phyloP scores from a whole-genome alignment of 2,797 vertebrate genomes.

The Mus spretus region DNA sequence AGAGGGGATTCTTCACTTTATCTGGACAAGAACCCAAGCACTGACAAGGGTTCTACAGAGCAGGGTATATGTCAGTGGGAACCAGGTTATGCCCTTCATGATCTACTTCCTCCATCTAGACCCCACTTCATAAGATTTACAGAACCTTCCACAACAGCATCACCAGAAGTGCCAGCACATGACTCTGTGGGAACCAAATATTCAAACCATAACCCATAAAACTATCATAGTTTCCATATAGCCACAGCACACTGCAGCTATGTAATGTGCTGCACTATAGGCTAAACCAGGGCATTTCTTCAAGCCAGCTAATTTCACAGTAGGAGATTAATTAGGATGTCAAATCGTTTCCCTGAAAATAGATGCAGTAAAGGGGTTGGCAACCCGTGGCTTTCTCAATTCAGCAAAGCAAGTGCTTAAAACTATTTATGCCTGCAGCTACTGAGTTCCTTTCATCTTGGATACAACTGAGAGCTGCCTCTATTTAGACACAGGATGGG shows the following conservation, averaged over 20 bases:
- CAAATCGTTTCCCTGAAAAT: constrained; percentile 26
- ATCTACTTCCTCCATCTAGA: not conserved
- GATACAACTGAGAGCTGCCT: not conserved
- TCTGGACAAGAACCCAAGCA: not conserved
- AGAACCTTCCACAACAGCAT: not conserved
- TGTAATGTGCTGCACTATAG: fast-evolving
- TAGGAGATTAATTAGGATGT: not conserved
- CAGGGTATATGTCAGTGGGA: not conserved
- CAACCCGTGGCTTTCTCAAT: not conserved
- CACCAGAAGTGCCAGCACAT: not conserved
- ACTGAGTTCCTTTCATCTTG: not conserved
- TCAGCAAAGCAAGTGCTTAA: constrained; percentile 21
- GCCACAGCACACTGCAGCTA: not conserved
- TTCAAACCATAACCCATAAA: not conserved
- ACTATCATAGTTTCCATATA: not conserved
- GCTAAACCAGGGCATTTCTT: not conserved
- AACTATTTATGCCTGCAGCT: not conserved
- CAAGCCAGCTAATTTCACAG: not conserved
- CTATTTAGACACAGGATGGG: not conserved
- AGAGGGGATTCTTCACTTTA: not conserved
- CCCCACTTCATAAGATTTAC: not conserved
- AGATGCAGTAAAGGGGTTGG: not conserved
- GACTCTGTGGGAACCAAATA: not conserved
- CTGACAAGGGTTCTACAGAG: not conserved
- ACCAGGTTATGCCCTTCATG: too few species aligned